Conservation (phyloP, 2,888 invertebrate species). For the Sicus ferrugineus region DNA sequence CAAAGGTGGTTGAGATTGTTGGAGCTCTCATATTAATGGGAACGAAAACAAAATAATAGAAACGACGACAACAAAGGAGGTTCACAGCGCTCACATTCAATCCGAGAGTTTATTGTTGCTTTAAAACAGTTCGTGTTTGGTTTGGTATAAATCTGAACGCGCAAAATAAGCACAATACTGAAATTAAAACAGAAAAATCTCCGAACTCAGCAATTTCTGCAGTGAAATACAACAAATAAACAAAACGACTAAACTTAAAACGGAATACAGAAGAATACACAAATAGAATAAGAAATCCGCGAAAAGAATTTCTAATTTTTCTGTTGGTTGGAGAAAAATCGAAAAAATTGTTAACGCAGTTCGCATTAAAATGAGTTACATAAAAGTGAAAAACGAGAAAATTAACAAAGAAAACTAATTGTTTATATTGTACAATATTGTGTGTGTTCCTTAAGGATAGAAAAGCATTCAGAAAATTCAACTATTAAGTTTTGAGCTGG, state of each 20-base stretch:
- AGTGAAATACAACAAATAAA: neutral
- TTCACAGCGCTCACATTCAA: slow-evolving; percentile 4
- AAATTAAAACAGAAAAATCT: neutral
- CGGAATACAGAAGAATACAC: neutral
- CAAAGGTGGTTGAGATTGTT: slow-evolving; percentile 12
- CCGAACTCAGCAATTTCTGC: slow-evolving; percentile 12
- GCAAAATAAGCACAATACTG: slow-evolving; percentile 11
- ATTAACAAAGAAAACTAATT: neutral
- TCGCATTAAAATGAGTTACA: too few species aligned
- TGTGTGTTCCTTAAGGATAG: too few species aligned
- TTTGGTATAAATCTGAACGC: slow-evolving; percentile 12
- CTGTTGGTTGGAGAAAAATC: too few species aligned
- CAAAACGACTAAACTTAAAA: neutral
- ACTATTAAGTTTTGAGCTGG: too few species aligned
- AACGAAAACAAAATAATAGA: slow-evolving; percentile 14
- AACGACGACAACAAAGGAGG: slow-evolving; percentile 17
- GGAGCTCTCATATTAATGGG: slow-evolving; percentile 14
- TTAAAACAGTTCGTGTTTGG: slow-evolving; percentile 30
- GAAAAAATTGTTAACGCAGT: too few species aligned
- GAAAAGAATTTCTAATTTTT: too few species aligned
- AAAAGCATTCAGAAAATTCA: too few species aligned
- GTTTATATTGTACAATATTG: too few species aligned
- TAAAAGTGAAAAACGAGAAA: neutral
- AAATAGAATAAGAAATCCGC: too few species aligned
- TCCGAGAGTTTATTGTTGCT: slow-evolving; percentile 31